phyloP scores from a whole-genome alignment of 2,113 vertebrate genomes.

The Carassius carassius region DNA sequence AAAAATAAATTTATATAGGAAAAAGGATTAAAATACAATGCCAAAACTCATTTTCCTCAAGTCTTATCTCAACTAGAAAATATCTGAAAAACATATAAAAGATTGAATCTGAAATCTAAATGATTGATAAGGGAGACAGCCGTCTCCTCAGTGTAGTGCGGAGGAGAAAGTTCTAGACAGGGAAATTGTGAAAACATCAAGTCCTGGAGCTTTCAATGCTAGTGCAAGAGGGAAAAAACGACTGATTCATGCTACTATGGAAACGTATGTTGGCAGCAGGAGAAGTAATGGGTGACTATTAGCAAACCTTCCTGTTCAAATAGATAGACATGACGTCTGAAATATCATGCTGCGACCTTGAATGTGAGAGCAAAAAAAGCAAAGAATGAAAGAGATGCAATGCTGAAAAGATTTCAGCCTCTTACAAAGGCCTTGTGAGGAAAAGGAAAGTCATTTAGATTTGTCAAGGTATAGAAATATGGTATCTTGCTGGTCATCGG shows the following conservation, averaged over 20 bases:
- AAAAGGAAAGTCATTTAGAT: constrained; percentile 8
- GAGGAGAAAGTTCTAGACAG: not conserved
- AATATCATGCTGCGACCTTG: constrained; percentile 35
- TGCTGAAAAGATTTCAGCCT: not conserved
- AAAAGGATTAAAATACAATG: not conserved
- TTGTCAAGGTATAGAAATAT: not conserved
- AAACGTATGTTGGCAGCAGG: constrained; percentile 53
- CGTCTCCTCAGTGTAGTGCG: constrained; percentile 18
- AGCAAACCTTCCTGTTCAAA: constrained; percentile 46
- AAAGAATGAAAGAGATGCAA: not conserved
- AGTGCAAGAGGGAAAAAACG: not conserved
- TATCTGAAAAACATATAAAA: not conserved
- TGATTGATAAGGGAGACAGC: constrained; percentile 32
- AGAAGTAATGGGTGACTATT: constrained; percentile 54
- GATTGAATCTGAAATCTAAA: constrained; percentile 22
- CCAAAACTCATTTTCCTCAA: not conserved
- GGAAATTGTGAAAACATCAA: not conserved
- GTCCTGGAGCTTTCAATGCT: not conserved
- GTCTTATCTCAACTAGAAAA: not conserved
- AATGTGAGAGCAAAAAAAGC: not conserved
- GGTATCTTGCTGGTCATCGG: not conserved
- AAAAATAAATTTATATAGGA: no score
- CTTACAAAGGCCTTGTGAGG: not conserved
- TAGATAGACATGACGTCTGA: not conserved
- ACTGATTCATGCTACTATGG: constrained; percentile 56